Conservation (phyloP, 2,113 vertebrate genomes). For the Sinocyclocheilus maitianheensis region DNA sequence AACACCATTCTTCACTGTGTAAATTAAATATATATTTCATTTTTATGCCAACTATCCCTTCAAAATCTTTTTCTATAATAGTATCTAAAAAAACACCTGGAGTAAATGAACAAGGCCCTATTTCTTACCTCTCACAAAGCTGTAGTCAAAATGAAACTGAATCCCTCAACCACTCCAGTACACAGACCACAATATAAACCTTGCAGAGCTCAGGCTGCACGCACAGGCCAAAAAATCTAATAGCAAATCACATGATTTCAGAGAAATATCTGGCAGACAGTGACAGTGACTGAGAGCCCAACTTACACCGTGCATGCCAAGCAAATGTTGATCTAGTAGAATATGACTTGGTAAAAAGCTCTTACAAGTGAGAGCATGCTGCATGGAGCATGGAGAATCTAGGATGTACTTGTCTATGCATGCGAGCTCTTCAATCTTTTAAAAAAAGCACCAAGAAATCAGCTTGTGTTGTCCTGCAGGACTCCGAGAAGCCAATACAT, state of each 20-base stretch:
- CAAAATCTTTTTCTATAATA: neutral
- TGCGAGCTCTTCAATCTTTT: neutral
- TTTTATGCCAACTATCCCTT: neutral
- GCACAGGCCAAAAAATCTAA: neutral
- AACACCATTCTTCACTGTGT: too few species aligned
- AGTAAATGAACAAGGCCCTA: neutral
- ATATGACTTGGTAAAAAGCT: neutral
- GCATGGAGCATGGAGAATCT: neutral
- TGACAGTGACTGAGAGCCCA: neutral
- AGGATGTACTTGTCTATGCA: neutral
- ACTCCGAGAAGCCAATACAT: neutral
- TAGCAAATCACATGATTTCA: constrained; percentile 55
- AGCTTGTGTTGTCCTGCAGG: neutral
- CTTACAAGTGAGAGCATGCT: neutral
- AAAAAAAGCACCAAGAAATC: neutral
- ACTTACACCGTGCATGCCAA: neutral
- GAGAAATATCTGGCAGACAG: constrained; percentile 46
- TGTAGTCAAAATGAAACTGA: constrained; percentile 30
- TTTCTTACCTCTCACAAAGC: neutral
- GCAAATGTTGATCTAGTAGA: neutral
- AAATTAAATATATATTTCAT: neutral
- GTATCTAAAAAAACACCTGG: too few species aligned
- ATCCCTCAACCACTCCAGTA: neutral
- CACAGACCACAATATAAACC: neutral
- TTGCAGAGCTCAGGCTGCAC: neutral